Conservation (phyloP, 2,797 vertebrate genomes). For the Hirundo rustica region DNA sequence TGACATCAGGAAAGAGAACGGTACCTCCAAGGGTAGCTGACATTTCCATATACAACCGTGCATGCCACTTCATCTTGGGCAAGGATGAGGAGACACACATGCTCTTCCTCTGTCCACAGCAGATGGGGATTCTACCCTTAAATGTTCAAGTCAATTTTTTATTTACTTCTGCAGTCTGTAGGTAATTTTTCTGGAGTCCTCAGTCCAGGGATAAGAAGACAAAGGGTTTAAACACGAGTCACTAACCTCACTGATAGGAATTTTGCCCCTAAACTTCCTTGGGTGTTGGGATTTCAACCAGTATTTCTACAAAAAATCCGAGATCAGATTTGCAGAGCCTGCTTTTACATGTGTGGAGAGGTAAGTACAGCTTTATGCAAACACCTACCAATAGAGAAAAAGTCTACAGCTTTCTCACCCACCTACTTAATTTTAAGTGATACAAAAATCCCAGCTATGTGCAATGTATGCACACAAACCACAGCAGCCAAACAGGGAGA, state of each 20-base stretch:
- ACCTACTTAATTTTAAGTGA: not conserved
- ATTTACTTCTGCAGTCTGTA: not conserved
- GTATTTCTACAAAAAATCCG: not conserved
- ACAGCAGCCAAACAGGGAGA: not conserved
- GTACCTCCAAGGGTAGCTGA: not conserved
- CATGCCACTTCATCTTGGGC: not conserved
- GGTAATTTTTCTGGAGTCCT: not conserved
- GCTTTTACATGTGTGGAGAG: not conserved
- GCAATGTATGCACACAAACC: not conserved
- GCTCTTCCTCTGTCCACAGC: not conserved
- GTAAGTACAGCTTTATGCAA: not conserved
- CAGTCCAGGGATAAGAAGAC: not conserved
- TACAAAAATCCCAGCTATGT: conserved; percentile 19
- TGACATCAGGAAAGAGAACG: not conserved
- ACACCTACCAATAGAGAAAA: not conserved
- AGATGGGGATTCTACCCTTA: not conserved
- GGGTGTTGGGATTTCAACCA: not conserved
- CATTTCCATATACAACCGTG: not conserved
- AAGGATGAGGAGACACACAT: not conserved
- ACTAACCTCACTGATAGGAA: not conserved
- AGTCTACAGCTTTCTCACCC: not conserved
- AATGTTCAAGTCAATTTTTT: not conserved
- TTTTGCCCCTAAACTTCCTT: not conserved
- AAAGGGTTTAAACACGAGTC: not conserved
- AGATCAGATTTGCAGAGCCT: not conserved